These are phyloP conservation scores for Romanomermis culicivorax DNA, from an alignment of 2,888 invertebrate species.

Conservation along the genomic window DNA sequence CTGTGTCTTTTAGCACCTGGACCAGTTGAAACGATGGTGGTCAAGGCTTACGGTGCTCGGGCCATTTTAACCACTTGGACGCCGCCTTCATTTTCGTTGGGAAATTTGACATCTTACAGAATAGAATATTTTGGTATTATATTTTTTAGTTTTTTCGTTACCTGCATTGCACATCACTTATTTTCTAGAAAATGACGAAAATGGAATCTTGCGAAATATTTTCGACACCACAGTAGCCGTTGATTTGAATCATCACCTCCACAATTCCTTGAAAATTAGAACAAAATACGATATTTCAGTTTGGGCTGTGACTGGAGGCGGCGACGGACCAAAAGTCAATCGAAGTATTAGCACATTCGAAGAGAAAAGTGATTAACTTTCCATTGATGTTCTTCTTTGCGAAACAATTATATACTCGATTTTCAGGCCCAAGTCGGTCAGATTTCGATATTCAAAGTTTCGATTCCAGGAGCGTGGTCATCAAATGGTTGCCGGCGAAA, in stretches of 20 bases:
- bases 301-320: slow-evolving; percentile 62
- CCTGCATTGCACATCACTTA: no score
- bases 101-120: slow-evolving; percentile 35
- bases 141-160: no score
- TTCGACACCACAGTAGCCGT: background rate
- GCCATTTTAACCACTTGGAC: slow-evolving; percentile 77
- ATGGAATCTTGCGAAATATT: background rate
- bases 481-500: slow-evolving; percentile 51
- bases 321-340: slow-evolving; percentile 44
- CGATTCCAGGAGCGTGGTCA: slow-evolving; percentile 26
- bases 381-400: background rate
- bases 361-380: slow-evolving; percentile 14
- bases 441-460: slow-evolving; percentile 23
- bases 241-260: background rate
- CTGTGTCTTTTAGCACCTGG: slow-evolving; percentile 44
- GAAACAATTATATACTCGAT: no score
- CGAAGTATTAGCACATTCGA: slow-evolving; percentile 20
- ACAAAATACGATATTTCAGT: slow-evolving; percentile 61
- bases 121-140: slow-evolving; percentile 4
- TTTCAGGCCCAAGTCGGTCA: slow-evolving; percentile 27
- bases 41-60: slow-evolving; percentile 63
- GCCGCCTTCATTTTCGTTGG: slow-evolving; percentile 71
- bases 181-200: background rate
- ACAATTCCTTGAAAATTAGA: slow-evolving; percentile 36
- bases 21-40: slow-evolving; percentile 58